A percentile compares a stretch with the other conserved stretches of the same genome.
phyloP scores from a whole-genome alignment of 2,888 invertebrate species.

The Calameuta filiformis region DNA sequence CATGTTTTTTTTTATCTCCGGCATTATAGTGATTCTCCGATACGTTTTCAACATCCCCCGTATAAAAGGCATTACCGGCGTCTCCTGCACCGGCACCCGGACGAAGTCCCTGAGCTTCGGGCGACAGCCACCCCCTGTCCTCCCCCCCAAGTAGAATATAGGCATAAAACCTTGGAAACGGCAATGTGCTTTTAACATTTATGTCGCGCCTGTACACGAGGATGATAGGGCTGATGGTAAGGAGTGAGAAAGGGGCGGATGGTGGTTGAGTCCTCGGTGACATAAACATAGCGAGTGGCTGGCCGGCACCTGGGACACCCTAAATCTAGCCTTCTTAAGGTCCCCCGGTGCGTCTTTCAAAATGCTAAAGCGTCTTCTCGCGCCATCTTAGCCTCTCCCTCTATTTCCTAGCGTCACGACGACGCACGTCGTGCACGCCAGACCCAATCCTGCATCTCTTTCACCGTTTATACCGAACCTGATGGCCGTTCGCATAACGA shows the following conservation, averaged over 20 bases:
- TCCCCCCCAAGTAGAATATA: conserved; percentile 10
- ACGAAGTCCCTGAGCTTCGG: background rate
- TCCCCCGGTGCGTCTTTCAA: conserved; percentile 12
- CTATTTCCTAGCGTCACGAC: background rate
- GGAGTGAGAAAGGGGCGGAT: background rate
- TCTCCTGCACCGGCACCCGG: background rate
- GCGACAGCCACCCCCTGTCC: background rate
- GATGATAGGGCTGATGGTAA: background rate
- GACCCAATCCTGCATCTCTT: background rate
- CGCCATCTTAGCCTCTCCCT: background rate
- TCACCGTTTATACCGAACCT: background rate
- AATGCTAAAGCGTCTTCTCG: background rate
- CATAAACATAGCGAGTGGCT: conserved; percentile 38
- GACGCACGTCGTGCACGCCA: background rate
- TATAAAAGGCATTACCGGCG: background rate
- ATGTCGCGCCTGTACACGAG: conserved; percentile 36
- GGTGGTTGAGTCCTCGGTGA: conserved; percentile 30
- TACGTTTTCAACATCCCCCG: background rate
- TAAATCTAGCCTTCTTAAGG: conserved; percentile 57
- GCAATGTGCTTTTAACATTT: conserved; percentile 45
- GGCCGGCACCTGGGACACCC: conserved; percentile 51
- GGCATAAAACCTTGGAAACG: conserved; percentile 17
- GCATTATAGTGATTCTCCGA: background rate
- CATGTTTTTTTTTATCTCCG: background rate
- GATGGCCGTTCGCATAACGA: background rate